Evolutionary conservation across 2,797 vertebrate genomes (phyloP), one percentile per base, ranked within the genome.

Genomic region (Phrynocephalus vlangalii): DNA sequence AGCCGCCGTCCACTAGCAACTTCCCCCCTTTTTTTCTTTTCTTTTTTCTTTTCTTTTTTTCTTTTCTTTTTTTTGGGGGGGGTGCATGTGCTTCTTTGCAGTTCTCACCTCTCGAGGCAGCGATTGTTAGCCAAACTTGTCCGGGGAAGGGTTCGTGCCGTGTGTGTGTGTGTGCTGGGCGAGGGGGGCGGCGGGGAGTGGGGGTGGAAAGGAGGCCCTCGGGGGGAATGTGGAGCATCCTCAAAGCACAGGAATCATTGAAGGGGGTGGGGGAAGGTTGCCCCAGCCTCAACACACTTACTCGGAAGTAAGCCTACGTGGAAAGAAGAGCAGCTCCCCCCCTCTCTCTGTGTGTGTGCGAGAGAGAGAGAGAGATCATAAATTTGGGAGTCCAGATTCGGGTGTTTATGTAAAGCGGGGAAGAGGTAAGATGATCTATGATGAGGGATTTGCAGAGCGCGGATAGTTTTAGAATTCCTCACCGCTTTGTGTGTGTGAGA

Each of bases 91-190:
- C 80, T 38, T 93, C 80, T 52, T 93, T 78, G 60, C 87, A 91
- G 91, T 94, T 93, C 93, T 75, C 90, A 85, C 88, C 83, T 94
- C 90, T 89, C 80, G 91, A 63, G 7, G 86, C 89, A 91, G 85
- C 83, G 85, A 67, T 60, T 91, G 91, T 89, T 93, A 63, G 22
- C 70, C 78, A 80, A 88, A 90, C 82, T 85, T 84, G 85, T 22
- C 82, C 90, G 63, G 82, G 70, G 28, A 87, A 94, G 63, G 30
- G 91, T 80, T 73, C 70, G 72, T 91, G 81, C 85, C 48, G 76
- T 89, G 83, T 82, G 78, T 87, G 33, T 33, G 33, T 44, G 38
- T 44, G 38, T 44, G 38, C 38, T 44, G 38, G 38, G 38, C 38
- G 38, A 44, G 38, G 38, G 38, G 68, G 28, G 70, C 60, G 75